These are phyloP conservation scores for Acipenser oxyrinchus DNA, from an alignment of 2,797 vertebrate genomes.

Conservation along the genomic window DNA sequence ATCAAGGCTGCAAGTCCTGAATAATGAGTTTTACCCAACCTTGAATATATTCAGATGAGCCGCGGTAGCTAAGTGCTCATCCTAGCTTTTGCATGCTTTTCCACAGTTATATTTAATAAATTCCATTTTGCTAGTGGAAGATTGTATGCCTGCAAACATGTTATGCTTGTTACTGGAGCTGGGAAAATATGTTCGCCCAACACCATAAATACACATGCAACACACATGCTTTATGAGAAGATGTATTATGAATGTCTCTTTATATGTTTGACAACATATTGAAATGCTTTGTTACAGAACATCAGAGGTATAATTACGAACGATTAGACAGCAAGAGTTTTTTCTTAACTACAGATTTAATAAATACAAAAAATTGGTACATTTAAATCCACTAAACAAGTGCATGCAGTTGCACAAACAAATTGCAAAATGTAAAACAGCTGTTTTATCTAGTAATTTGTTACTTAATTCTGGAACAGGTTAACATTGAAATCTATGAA, in stretches of 20 bases:
- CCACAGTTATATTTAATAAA: conserved; percentile 76
- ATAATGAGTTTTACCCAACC: conserved; percentile 89
- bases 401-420: too few species aligned
- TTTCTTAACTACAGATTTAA: too few species aligned
- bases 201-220: conserved; percentile 43
- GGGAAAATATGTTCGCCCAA: conserved; percentile 46
- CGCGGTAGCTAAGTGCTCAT: conserved; percentile 77
- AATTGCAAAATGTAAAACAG: too few species aligned
- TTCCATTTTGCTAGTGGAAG: conserved; percentile 76
- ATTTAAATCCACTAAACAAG: too few species aligned
- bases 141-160: conserved; percentile 80
- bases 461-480: too few species aligned
- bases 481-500: too few species aligned
- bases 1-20: conserved; percentile 83
- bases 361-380: too few species aligned
- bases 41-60: conserved; percentile 88
- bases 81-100: conserved; percentile 74
- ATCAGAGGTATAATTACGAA: conserved; percentile 23
- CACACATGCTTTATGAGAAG: conserved; percentile 25
- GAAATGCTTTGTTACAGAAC: conserved; percentile 25
- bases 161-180: conserved; percentile 68
- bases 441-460: too few species aligned
- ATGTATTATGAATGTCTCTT: conserved; percentile 37
- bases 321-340: too few species aligned
- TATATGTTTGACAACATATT: conserved; percentile 28